These are phyloP conservation scores for Rhingia rostrata DNA, from an alignment of 2,888 invertebrate genomes.

Conservation along the genomic window DNA sequence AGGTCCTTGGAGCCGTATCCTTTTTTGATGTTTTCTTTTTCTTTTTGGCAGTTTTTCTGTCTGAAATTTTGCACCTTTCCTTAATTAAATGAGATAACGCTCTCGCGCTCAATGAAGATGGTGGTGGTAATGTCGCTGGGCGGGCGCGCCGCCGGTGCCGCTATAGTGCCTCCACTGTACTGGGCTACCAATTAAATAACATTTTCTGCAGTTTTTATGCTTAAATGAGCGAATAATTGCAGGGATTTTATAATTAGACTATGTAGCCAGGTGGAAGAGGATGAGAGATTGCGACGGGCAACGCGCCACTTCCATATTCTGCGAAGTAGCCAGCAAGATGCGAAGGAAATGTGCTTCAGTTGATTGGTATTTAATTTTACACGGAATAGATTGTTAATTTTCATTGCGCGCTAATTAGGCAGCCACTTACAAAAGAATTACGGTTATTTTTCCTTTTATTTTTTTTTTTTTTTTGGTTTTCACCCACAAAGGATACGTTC, in stretches of 20 bases:
- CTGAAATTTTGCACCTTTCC: slow-evolving; percentile 72
- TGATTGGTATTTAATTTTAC: slow-evolving; percentile 71
- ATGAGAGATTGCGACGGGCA: slow-evolving; percentile 38
- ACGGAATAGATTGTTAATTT: slow-evolving; percentile 68
- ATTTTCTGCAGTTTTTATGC: slow-evolving; percentile 74
- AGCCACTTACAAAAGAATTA: slow-evolving; percentile 44
- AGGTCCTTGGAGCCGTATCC: slow-evolving; percentile 60
- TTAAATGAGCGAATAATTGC: slow-evolving; percentile 75
- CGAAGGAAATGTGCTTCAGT: slow-evolving; percentile 47
- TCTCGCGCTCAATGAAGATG: slow-evolving; percentile 23
- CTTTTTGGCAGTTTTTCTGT: slow-evolving; percentile 34
- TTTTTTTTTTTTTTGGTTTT: too few relatives aligned
- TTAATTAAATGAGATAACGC: slow-evolving; percentile 73
- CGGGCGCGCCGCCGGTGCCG: slow-evolving; percentile 9
- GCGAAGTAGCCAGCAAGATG: not conserved
- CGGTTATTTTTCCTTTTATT: not conserved
- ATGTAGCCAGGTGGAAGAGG: slow-evolving; percentile 56
- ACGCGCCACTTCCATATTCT: not conserved
- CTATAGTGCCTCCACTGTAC: slow-evolving; percentile 7
- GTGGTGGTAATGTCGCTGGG: slow-evolving; percentile 9
- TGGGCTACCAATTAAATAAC: slow-evolving; percentile 73
- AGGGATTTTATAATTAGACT: slow-evolving; percentile 74
- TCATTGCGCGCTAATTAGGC: slow-evolving; percentile 69
- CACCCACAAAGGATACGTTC: too few relatives aligned
- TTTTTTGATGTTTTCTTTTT: slow-evolving; percentile 39